A percentile compares a stretch with the other conserved stretches of the same genome.
phyloP scores from a whole-genome alignment of 2,113 vertebrate genomes.

The Melanostigma gelatinosum region DNA sequence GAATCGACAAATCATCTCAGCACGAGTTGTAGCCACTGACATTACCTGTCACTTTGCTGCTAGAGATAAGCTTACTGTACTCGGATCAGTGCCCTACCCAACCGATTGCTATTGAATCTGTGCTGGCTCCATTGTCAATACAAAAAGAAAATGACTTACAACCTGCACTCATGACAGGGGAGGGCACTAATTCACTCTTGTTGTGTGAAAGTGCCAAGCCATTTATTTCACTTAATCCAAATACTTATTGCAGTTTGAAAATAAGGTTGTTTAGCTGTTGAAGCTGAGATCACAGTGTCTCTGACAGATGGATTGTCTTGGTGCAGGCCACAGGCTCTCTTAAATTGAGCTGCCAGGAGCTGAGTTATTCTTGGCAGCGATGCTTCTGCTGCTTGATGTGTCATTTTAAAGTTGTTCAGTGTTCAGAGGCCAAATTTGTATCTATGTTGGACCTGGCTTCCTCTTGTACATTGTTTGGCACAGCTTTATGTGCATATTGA shows the following conservation, averaged over 20 bases:
- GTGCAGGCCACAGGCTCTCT: constrained; percentile 11
- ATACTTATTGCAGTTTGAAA: constrained; percentile 29
- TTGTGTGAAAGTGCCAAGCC: constrained; percentile 27
- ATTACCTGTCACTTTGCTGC: not conserved
- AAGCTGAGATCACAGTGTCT: constrained; percentile 31
- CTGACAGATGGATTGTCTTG: constrained; percentile 32
- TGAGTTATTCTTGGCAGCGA: constrained; percentile 18
- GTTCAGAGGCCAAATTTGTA: constrained; percentile 14
- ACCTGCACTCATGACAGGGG: constrained; percentile 12
- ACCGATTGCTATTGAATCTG: constrained; percentile 20
- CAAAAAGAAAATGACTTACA: constrained; percentile 27
- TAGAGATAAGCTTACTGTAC: not conserved
- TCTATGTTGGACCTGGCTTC: not conserved
- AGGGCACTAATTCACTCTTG: constrained; percentile 37
- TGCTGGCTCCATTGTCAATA: constrained; percentile 19
- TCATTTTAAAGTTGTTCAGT: constrained; percentile 18
- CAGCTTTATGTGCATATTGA: constrained; percentile 7
- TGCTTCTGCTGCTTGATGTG: constrained; percentile 19
- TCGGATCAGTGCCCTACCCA: constrained; percentile 12
- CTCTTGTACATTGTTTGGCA: constrained; percentile 8
- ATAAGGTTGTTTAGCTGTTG: constrained; percentile 33
- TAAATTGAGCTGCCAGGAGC: constrained; percentile 28
- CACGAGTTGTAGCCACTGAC: not conserved
- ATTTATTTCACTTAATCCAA: constrained; percentile 15
- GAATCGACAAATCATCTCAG: not conserved